Evolutionary conservation across 1,140 invertebrate genomes (phyloP), one percentile per base, ranked within the genome.

Genomic region (Sycophila sp.): DNA sequence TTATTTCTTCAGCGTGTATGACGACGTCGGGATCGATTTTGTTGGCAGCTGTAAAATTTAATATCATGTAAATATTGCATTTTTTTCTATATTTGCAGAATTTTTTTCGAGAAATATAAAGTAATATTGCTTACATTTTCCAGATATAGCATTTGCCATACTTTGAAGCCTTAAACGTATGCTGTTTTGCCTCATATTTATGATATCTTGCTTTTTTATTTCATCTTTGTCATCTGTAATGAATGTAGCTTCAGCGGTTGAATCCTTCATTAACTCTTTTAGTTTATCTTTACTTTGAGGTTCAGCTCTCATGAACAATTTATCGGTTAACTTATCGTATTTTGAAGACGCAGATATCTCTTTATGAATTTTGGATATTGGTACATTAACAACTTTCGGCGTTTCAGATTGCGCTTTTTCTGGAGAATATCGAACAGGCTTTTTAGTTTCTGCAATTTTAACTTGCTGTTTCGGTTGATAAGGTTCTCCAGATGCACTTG

Each of bases 61-160:
- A 26, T 58, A n/a, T 58, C 13, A 11, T n/a, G n/a, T 32, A 60
- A 69, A 8, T 65, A 34, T 45, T 64, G 24, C 36, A 71, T 49
- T 36, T 51, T 32, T 64, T 19, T 28, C 11, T 32, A 45, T n/a
- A 6, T n/a, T 17, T 66, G 13, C 24, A 36, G 34, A 38, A 22
- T 34, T 59, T 53, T 56, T n/a, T 56, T 11, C 28, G 38, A 15
- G 22, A 22, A 49, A 26, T 19, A 68, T 5, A 6, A 11, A 17
- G 22, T 0, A 7, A n/a, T 36, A 17, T 42, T n/a, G 70, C 74
- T 80, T 74, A 84, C 83, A 75, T 81, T 85, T 85, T 7, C 84
- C 85, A n/a, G 84, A 84, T 73, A 86, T 84, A 1, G 84, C 84
- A 75, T 86, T 81, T 28, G 86, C 85, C 84, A 87, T 86, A 55